Percentiles rank a stretch among this genome's conserved stretches.
These are phyloP conservation scores for Lophotis ruficrista DNA, from an alignment of 2,113 vertebrate genomes.

Conservation along the genomic window DNA sequence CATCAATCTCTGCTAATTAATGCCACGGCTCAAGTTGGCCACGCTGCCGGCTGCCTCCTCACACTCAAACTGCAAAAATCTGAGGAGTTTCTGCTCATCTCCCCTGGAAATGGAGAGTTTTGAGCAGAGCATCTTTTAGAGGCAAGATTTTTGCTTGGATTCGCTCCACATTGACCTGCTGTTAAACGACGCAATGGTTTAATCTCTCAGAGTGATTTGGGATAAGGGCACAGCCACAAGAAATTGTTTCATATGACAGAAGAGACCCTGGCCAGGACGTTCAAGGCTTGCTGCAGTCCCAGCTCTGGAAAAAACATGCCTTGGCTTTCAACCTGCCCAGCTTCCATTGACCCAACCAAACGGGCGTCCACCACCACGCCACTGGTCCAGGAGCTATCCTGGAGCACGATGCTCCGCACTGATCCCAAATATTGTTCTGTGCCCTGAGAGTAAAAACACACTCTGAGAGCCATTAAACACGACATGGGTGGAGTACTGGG, in stretches of 20 bases:
- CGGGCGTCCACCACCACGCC: accelerated
- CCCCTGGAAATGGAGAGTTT: not conserved
- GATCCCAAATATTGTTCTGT: not conserved
- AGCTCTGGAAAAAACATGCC: accelerated
- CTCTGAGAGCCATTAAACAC: not conserved
- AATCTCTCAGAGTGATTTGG: not conserved
- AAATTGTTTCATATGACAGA: not conserved
- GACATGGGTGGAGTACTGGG: not conserved
- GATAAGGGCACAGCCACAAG: not conserved
- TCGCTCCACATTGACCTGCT: accelerated
- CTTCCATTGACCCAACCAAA: not conserved
- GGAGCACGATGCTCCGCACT: not conserved
- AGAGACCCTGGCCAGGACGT: not conserved
- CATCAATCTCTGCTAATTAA: not conserved
- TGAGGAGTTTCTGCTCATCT: not conserved
- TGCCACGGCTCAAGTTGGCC: not conserved
- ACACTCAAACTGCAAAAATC: not conserved
- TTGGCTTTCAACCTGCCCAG: not conserved
- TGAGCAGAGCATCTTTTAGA: not conserved
- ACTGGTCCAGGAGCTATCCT: not conserved
- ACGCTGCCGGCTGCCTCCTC: not conserved
- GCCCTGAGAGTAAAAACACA: not conserved
- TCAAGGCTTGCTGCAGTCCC: not conserved
- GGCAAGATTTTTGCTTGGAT: not conserved
- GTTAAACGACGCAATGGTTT: not conserved